phyloP scores from a whole-genome alignment of 2,797 vertebrate species.

The Xiphorhynchus erythropygius region DNA sequence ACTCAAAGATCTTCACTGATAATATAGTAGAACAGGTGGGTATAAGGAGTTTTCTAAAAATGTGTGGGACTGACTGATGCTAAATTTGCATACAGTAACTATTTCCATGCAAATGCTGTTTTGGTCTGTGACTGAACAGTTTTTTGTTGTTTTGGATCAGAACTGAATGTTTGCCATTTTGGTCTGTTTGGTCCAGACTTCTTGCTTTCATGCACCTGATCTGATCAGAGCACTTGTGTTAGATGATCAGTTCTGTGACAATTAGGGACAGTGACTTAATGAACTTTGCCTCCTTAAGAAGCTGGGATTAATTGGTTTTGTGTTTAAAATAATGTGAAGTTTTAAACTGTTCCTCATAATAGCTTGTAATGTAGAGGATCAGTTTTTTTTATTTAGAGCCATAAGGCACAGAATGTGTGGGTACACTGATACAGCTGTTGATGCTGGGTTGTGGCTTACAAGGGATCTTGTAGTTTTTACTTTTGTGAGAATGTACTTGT shows the following conservation, averaged over 20 bases:
- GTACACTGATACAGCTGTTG: neutral
- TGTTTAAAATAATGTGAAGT: neutral
- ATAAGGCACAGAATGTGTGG: neutral
- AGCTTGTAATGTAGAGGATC: neutral
- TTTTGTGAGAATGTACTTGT: neutral
- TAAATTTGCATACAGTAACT: neutral
- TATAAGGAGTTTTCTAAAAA: neutral
- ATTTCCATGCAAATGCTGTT: neutral
- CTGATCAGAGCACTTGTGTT: neutral
- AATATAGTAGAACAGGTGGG: conserved; percentile 90
- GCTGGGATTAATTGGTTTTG: neutral
- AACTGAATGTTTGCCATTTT: neutral
- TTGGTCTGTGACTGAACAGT: neutral
- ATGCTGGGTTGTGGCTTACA: neutral
- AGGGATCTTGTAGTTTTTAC: neutral
- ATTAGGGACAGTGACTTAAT: neutral
- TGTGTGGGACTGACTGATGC: neutral
- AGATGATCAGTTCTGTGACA: neutral
- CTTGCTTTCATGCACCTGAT: neutral
- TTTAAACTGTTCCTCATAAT: neutral
- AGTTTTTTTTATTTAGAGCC: neutral
- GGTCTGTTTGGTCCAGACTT: neutral
- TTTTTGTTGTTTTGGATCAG: neutral
- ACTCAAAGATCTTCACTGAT: conserved; percentile 93
- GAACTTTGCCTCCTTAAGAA: neutral